A percentile compares a stretch with the other conserved stretches of the same genome.
These are phyloP conservation scores for Leptinotarsa haldemani DNA, from an alignment of 2,888 invertebrate species.

Conservation along the genomic window DNA sequence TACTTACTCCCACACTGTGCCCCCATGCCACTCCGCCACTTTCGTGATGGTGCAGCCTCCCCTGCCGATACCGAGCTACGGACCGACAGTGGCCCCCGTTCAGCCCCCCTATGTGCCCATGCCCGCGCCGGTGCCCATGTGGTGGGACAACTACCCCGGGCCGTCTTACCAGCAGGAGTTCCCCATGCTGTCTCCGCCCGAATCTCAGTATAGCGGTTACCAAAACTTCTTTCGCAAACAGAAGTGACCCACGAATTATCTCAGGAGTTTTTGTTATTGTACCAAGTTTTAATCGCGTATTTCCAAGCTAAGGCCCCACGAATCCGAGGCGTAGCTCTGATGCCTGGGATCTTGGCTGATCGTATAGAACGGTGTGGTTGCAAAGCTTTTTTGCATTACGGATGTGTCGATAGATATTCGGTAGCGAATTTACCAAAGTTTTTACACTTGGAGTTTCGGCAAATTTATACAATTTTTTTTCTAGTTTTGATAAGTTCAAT, in stretches of 20 bases:
- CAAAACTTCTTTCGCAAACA: constrained; percentile 62
- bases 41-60: constrained; percentile 63
- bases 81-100: constrained; percentile 48
- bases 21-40: constrained; percentile 49
- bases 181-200: constrained; percentile 53
- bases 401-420: not conserved
- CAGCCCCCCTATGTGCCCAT: constrained; percentile 54
- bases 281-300: constrained; percentile 47
- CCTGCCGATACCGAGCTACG: constrained; percentile 48
- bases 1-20: constrained; percentile 41
- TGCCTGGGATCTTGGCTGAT: not conserved
- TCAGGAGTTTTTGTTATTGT: constrained; percentile 52
- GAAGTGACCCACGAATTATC: constrained; percentile 59
- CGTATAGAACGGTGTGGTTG: not conserved
- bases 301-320: not conserved
- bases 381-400: not conserved
- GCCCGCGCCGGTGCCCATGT: constrained; percentile 56
- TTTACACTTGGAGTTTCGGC: too few species aligned
- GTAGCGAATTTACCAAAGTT: too few species aligned
- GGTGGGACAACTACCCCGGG: constrained; percentile 61
- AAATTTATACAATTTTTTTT: too few species aligned
- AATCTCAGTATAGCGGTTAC: constrained; percentile 52
- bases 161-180: constrained; percentile 60
- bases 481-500: too few species aligned
- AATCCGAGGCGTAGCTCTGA: not conserved